Conservation (phyloP, 2,113 vertebrate genomes). For the Lepidothrix coronata region DNA sequence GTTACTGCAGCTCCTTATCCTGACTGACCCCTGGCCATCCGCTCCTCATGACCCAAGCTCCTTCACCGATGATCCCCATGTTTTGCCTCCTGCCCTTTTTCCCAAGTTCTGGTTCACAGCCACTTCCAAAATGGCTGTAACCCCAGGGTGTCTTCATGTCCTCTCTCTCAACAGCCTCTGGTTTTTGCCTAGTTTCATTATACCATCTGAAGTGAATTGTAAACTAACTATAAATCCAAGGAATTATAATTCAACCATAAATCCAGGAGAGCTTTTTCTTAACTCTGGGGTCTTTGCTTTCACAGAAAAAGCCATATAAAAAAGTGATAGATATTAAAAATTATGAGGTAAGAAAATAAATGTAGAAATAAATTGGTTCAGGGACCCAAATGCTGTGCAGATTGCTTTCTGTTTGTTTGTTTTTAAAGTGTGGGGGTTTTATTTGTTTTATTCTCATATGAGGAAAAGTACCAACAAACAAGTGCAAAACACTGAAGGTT, state of each 20-base stretch:
- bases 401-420: background rate
- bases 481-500: background rate
- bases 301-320: background rate
- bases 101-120: background rate
- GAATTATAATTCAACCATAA: background rate
- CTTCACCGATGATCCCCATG: background rate
- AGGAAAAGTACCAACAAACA: background rate
- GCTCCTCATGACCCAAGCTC: background rate
- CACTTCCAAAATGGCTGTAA: background rate
- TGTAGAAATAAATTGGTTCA: background rate
- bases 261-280: background rate
- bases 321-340: background rate
- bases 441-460: background rate
- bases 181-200: background rate
- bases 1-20: background rate
- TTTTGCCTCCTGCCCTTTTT: background rate
- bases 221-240: background rate
- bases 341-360: background rate
- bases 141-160: background rate
- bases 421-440: background rate
- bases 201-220: background rate
- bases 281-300: background rate
- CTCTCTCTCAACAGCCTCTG: background rate
- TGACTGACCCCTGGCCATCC: background rate
- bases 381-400: background rate